phyloP scores from a whole-genome alignment of 2,113 vertebrate genomes.

The Leuciscus idus region DNA sequence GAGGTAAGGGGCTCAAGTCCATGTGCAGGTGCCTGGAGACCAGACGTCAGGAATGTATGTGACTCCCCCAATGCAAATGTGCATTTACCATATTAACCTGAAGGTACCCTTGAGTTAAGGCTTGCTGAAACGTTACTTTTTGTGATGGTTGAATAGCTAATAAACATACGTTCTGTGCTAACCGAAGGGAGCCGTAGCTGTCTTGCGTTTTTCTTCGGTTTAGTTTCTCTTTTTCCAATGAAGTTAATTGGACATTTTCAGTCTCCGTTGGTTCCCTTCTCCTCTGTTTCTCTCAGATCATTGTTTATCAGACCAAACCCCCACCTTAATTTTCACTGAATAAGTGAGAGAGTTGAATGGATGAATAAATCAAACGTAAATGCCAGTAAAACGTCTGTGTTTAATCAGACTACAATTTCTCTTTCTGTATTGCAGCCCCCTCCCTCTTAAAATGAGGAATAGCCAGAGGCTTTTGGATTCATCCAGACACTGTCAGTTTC shows the following conservation, averaged over 20 bases:
- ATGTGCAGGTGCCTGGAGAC: conserved; percentile 53
- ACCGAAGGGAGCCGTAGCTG: not conserved
- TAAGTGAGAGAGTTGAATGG: conserved; percentile 13
- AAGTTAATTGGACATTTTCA: conserved; percentile 47
- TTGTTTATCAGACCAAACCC: conserved; percentile 26
- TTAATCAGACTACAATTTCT: conserved; percentile 37
- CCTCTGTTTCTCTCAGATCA: not conserved
- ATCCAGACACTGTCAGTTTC: conserved; percentile 21
- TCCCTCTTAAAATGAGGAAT: conserved; percentile 24
- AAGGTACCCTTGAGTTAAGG: conserved; percentile 22
- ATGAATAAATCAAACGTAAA: conserved; percentile 30
- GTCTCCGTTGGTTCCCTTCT: not conserved
- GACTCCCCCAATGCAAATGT: conserved; percentile 39
- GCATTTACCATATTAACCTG: conserved; percentile 22
- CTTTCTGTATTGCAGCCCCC: conserved; percentile 9
- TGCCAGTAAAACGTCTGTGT: conserved; percentile 38
- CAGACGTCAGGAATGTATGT: conserved; percentile 53
- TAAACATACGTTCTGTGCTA: conserved; percentile 21
- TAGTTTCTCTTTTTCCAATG: conserved; percentile 47
- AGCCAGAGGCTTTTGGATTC: conserved; percentile 34
- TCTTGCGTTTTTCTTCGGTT: not conserved
- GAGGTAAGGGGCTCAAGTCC: conserved; percentile 20
- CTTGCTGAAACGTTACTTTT: conserved; percentile 26
- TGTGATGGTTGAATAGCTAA: conserved; percentile 55
- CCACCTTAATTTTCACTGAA: conserved; percentile 5